Percentiles rank a stretch among this genome's conserved stretches.
These are phyloP conservation scores for Aldrovandia affinis DNA, from an alignment of 2,797 vertebrate species.

Conservation along the genomic window DNA sequence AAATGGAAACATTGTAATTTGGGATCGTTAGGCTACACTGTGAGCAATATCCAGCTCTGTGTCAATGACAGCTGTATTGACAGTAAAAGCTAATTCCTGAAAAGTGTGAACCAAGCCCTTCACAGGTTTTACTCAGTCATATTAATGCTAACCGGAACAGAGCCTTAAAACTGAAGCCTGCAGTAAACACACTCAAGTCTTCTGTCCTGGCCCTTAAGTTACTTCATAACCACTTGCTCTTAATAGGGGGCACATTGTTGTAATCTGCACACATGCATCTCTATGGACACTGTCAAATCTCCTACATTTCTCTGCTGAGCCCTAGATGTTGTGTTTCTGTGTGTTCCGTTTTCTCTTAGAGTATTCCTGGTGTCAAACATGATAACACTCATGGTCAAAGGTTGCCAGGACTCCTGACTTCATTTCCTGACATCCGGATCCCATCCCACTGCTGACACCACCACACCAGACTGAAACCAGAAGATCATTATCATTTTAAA, in stretches of 20 bases:
- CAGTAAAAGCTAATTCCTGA: conserved; percentile 4
- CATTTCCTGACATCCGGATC: too few species aligned
- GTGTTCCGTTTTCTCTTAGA: too few species aligned
- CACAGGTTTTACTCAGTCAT: background rate
- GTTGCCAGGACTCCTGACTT: too few species aligned
- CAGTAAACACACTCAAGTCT: background rate
- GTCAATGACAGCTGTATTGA: background rate
- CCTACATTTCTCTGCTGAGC: background rate
- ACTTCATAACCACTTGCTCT: too few species aligned
- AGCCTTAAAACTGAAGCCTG: background rate
- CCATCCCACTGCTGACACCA: too few species aligned
- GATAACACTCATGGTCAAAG: too few species aligned
- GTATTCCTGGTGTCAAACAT: too few species aligned
- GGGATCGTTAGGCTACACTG: background rate
- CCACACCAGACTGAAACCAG: too few species aligned
- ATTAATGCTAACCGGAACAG: background rate
- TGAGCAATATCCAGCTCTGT: background rate
- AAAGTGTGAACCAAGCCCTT: background rate
- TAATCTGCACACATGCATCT: background rate
- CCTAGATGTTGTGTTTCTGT: background rate
- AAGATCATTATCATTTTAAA: too few species aligned
- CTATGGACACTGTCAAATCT: background rate
- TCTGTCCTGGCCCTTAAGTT: background rate
- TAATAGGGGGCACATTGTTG: too few species aligned
- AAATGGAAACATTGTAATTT: background rate